Conservation (phyloP, 2,113 vertebrate species). For the Chinchilla lanigera region DNA sequence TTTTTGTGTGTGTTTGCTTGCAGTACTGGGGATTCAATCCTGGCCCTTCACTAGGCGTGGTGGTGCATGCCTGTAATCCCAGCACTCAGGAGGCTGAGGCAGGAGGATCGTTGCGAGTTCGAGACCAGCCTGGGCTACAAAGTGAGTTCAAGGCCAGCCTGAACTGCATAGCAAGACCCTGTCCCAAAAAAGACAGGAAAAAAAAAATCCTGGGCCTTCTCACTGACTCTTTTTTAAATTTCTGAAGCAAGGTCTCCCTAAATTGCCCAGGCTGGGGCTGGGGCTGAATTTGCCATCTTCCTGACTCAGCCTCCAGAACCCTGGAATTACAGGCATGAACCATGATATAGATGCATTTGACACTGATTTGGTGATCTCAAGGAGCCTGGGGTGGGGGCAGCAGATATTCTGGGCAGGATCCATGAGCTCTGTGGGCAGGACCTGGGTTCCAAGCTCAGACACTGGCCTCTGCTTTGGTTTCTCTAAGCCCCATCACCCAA, state of each 20-base stretch:
- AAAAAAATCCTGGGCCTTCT: background rate
- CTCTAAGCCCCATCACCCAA: background rate
- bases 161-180: too few species aligned
- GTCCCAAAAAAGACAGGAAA: too few species aligned
- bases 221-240: background rate
- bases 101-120: too few species aligned
- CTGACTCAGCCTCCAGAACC: background rate
- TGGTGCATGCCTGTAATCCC: too few species aligned
- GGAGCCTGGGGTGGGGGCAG: background rate
- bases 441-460: background rate
- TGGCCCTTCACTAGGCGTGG: too few species aligned
- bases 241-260: background rate
- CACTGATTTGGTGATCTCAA: background rate
- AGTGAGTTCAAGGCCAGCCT: too few species aligned
- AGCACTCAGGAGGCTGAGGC: too few species aligned
- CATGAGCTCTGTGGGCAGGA: background rate
- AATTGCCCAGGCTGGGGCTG: background rate
- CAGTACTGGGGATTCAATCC: background rate
- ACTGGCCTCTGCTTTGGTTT: background rate
- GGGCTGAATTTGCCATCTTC: background rate
- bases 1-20: background rate
- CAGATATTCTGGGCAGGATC: background rate
- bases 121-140: too few species aligned
- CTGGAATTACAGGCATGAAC: background rate
- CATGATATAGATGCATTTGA: background rate